Conservation (phyloP, 2,797 vertebrate species). For the Nyctalus aviator region DNA sequence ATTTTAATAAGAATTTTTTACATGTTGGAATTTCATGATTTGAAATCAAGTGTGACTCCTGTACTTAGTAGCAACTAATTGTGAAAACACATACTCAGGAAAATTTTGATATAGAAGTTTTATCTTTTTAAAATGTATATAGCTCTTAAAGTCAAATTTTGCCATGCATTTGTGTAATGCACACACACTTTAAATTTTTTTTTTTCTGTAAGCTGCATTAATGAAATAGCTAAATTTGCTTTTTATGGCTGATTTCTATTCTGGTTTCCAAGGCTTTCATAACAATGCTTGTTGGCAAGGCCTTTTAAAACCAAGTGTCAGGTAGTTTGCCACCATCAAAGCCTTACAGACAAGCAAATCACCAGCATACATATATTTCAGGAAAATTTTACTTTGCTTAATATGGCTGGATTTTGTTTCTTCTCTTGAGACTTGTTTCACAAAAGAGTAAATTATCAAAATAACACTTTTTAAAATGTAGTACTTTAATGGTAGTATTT, state of each 20-base stretch:
- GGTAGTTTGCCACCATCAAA: slow-evolving; percentile 38
- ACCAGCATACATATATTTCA: slow-evolving; percentile 23
- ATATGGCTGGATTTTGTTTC: slow-evolving; percentile 3
- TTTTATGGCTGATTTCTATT: slow-evolving; percentile 58
- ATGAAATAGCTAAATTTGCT: slow-evolving; percentile 50
- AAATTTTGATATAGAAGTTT: not conserved
- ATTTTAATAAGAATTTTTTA: slow-evolving; percentile 56
- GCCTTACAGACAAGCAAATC: slow-evolving; percentile 38
- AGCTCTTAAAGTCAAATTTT: slow-evolving; percentile 36
- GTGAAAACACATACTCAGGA: slow-evolving; percentile 34
- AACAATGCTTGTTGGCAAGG: slow-evolving; percentile 6
- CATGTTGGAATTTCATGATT: slow-evolving; percentile 38
- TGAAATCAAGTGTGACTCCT: not conserved
- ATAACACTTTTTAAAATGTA: not conserved
- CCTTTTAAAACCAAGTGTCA: slow-evolving; percentile 46
- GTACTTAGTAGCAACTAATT: slow-evolving; percentile 36
- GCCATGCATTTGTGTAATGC: slow-evolving; percentile 18
- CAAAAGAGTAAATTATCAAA: slow-evolving; percentile 53
- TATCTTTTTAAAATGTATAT: slow-evolving; percentile 5
- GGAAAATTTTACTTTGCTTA: slow-evolving; percentile 43
- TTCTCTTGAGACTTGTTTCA: slow-evolving; percentile 39
- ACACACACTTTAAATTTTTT: not conserved
- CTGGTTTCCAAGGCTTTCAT: slow-evolving; percentile 49
- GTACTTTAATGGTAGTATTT: slow-evolving; percentile 25
- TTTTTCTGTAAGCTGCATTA: slow-evolving; percentile 5